Evolutionary conservation across 2,888 invertebrate genomes (phyloP).

Genomic region (Acleris holmiana): DNA sequence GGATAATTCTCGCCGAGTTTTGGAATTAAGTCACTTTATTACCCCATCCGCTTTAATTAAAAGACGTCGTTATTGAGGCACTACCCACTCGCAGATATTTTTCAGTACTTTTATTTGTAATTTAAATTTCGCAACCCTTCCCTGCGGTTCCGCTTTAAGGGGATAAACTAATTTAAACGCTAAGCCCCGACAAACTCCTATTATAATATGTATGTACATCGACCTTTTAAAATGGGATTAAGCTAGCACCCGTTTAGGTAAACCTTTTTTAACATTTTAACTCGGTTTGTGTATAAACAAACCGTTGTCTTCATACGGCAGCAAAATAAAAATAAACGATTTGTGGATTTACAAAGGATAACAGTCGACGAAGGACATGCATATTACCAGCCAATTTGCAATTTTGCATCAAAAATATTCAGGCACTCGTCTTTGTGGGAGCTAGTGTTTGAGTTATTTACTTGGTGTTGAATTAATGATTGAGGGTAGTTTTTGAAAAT

Average conservation of each 20-base stretch:
- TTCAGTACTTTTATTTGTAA: conserved; percentile 85
- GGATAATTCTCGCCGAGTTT: conserved; percentile 67
- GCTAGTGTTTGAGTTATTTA: conserved; percentile 50
- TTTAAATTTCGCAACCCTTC: conserved; percentile 84
- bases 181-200: conserved; percentile 79
- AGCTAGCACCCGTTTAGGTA: conserved; percentile 56
- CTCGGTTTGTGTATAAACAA: conserved; percentile 9
- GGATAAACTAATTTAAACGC: conserved; percentile 84
- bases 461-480: conserved; percentile 41
- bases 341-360: conserved; percentile 47
- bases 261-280: conserved; percentile 43
- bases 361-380: conserved; percentile 58
- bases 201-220: conserved; percentile 75
- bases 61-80: conserved; percentile 81
- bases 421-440: conserved; percentile 57
- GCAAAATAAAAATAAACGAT: conserved; percentile 21
- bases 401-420: conserved; percentile 63
- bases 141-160: conserved; percentile 74
- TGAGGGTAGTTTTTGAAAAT: conserved; percentile 34
- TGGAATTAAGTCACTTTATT: conserved; percentile 78
- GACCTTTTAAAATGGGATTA: conserved; percentile 78
- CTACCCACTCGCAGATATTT: conserved; percentile 82
- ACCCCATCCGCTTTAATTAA: conserved; percentile 82
- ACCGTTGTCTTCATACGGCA: conserved; percentile 12
- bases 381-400: conserved; percentile 79